Conservation (phyloP, 2,113 vertebrate genomes). For the Siphamia tubifer region DNA sequence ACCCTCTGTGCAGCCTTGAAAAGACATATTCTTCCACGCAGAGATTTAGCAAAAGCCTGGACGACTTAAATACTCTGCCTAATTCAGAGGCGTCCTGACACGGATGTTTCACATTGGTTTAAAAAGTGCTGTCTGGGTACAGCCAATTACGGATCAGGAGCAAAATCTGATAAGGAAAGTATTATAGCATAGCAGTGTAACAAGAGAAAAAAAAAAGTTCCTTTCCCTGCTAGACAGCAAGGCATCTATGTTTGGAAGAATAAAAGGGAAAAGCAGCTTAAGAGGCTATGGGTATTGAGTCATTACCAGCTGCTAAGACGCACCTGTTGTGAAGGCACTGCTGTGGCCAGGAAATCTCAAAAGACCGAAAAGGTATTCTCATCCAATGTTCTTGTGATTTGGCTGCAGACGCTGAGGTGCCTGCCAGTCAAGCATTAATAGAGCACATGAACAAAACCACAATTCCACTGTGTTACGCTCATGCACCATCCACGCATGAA, state of each 20-base stretch:
- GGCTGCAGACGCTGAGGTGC: conserved; percentile 11
- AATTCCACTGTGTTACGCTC: conserved; percentile 3
- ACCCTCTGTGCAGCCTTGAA: conserved; percentile 16
- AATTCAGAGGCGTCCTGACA: conserved; percentile 30
- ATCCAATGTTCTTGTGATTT: conserved; percentile 49
- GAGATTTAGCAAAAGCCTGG: not conserved
- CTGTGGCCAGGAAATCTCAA: conserved; percentile 19
- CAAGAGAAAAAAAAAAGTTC: not conserved
- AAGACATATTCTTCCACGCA: conserved; percentile 29
- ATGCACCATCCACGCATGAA: conserved; percentile 10
- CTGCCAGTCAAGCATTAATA: conserved; percentile 28
- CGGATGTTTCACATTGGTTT: conserved; percentile 32
- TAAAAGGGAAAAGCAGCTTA: not conserved
- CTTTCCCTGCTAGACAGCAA: not conserved
- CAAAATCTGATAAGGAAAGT: conserved; percentile 8
- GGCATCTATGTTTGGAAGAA: not conserved
- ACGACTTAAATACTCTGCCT: conserved; percentile 29
- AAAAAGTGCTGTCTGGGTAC: conserved; percentile 15
- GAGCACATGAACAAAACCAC: conserved; percentile 6
- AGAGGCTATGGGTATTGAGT: conserved; percentile 18
- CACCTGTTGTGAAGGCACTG: conserved; percentile 35
- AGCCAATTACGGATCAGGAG: conserved; percentile 18
- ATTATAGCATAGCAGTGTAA: conserved; percentile 2
- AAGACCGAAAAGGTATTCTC: conserved; percentile 21
- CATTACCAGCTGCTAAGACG: conserved; percentile 24